These are phyloP conservation scores for Drosophila rubida DNA, from an alignment of 2,888 invertebrate species.

Conservation along the genomic window DNA sequence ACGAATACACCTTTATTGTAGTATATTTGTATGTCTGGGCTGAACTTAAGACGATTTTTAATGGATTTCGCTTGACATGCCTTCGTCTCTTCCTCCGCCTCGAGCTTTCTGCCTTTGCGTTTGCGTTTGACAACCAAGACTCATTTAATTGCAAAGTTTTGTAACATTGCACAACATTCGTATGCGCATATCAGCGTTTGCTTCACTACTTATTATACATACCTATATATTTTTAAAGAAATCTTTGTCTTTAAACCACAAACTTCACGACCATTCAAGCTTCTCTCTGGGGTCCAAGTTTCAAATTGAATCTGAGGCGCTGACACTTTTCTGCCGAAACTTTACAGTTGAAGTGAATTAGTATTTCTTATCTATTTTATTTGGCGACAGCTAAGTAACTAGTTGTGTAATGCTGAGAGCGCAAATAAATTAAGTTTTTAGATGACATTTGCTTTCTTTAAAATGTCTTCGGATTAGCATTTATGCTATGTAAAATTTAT, in stretches of 20 bases:
- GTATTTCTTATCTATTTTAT: too few species aligned
- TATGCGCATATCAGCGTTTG: not conserved
- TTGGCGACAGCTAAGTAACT: too few species aligned
- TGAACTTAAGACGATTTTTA: conserved; percentile 69
- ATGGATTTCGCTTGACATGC: conserved; percentile 74
- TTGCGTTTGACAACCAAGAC: conserved; percentile 58
- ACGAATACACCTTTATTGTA: conserved; percentile 14
- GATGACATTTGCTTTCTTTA: too few species aligned
- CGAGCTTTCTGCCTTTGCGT: conserved; percentile 9
- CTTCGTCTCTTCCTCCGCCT: conserved; percentile 34
- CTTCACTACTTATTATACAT: not conserved
- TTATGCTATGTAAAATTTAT: too few species aligned
- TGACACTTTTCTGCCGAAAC: too few species aligned
- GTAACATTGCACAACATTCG: conserved; percentile 49
- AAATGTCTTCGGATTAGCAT: too few species aligned
- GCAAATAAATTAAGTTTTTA: too few species aligned
- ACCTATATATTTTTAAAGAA: not conserved
- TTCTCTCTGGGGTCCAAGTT: not conserved
- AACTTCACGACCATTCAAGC: not conserved
- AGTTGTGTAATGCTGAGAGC: too few species aligned
- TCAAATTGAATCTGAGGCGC: not conserved
- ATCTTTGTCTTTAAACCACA: not conserved
- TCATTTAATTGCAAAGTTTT: conserved; percentile 75
- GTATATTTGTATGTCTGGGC: conserved; percentile 17
- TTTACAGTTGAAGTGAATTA: too few species aligned